These are phyloP conservation scores for Hofmannophila pseudospretella DNA, from an alignment of 2,888 invertebrate genomes.

Conservation along the genomic window DNA sequence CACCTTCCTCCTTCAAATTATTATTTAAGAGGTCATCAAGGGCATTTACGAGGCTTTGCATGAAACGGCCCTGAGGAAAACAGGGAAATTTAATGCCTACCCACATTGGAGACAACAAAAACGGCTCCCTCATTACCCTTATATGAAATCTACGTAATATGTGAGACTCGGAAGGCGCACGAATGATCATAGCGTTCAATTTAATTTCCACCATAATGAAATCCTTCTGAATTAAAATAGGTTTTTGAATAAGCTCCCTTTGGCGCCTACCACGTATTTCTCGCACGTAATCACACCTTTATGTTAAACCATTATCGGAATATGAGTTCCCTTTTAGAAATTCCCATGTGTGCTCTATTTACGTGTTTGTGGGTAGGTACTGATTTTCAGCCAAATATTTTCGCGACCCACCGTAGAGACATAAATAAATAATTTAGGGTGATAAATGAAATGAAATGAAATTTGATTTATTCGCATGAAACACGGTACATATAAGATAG, in stretches of 20 bases:
- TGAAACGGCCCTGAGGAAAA: too few species aligned
- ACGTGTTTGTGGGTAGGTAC: too few species aligned
- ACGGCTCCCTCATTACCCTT: slow-evolving; percentile 14
- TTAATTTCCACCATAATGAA: slow-evolving; percentile 41
- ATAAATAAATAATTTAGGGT: too few species aligned
- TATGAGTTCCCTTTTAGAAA: background rate
- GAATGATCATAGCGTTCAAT: slow-evolving; percentile 38
- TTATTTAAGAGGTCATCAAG: too few species aligned
- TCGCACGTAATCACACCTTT: slow-evolving; percentile 8
- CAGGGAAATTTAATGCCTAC: background rate
- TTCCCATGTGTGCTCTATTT: background rate
- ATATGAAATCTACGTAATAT: slow-evolving; percentile 11
- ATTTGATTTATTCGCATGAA: too few species aligned
- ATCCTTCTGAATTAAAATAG: slow-evolving; percentile 38
- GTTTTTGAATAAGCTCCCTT: slow-evolving; percentile 26
- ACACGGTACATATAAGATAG: too few species aligned
- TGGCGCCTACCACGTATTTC: slow-evolving; percentile 1
- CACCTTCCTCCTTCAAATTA: too few species aligned
- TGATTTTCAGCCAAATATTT: background rate
- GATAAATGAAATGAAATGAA: too few species aligned
- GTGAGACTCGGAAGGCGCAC: slow-evolving; percentile 15
- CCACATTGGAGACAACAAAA: slow-evolving; percentile 7
- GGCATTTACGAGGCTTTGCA: too few species aligned
- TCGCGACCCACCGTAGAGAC: too few species aligned
- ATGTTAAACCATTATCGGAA: slow-evolving; percentile 5